These are phyloP conservation scores for Epirrhoe tristata DNA, from an alignment of 2,888 invertebrate species.

Conservation along the genomic window DNA sequence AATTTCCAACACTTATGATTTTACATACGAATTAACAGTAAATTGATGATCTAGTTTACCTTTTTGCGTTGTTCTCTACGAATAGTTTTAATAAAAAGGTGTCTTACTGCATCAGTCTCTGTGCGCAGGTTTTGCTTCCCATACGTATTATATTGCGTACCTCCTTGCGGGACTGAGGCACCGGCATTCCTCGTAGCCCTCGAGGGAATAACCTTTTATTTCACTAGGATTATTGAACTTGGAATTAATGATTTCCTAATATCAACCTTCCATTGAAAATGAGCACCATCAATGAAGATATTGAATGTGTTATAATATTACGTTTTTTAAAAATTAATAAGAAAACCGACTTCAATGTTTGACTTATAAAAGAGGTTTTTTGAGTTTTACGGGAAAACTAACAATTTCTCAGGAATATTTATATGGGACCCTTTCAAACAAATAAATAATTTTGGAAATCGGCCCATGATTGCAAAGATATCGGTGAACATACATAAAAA, in stretches of 20 bases:
- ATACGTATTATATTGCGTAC: constrained; percentile 37
- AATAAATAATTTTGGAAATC: no score
- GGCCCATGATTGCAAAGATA: no score
- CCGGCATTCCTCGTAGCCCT: constrained; percentile 31
- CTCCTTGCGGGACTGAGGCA: constrained; percentile 40
- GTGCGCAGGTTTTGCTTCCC: constrained; percentile 20
- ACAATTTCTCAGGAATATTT: no score
- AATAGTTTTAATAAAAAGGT: background rate
- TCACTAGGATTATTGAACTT: constrained; percentile 39
- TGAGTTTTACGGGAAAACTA: no score
- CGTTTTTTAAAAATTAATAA: background rate
- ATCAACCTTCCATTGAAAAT: background rate
- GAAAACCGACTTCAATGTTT: no score
- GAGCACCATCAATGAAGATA: background rate
- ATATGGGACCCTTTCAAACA: no score
- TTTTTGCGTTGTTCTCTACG: no score
- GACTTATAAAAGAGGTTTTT: no score
- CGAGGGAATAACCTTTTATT: constrained; percentile 35
- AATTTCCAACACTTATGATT: no score
- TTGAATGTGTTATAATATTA: background rate
- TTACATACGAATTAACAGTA: no score
- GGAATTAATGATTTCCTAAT: constrained; percentile 29
- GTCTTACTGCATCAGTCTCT: constrained; percentile 14
- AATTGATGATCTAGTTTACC: background rate
- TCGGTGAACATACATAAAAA: no score